phyloP scores from a whole-genome alignment of 2,113 vertebrate species.

The Andinoacara biseriatus region DNA sequence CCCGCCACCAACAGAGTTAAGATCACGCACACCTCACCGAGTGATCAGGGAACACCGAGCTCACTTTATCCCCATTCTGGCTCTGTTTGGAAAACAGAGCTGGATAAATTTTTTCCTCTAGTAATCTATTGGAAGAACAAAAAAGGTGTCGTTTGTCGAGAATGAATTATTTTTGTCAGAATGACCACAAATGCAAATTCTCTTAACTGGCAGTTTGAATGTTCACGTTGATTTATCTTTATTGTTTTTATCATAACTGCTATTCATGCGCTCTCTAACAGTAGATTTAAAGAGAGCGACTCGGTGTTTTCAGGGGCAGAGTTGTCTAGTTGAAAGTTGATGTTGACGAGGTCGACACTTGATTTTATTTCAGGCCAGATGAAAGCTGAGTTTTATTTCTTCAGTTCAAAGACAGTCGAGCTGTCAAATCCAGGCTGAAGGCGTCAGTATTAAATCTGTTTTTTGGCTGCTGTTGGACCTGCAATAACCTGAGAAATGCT shows the following conservation, averaged over 20 bases:
- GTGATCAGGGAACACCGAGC: neutral
- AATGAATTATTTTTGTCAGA: neutral
- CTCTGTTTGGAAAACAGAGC: neutral
- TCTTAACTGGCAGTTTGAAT: neutral
- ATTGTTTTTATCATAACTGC: too few species aligned
- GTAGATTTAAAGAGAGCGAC: neutral
- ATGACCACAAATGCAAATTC: neutral
- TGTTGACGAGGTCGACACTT: slow-evolving; percentile 73
- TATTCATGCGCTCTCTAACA: neutral
- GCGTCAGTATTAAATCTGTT: neutral
- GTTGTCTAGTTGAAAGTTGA: slow-evolving; percentile 97
- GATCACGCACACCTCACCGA: slow-evolving; percentile 29
- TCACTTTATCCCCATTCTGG: neutral
- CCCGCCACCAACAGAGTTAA: neutral
- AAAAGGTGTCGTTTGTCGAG: neutral
- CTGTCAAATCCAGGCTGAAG: too few species aligned
- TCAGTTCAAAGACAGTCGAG: neutral
- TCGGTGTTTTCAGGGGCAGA: slow-evolving; percentile 95
- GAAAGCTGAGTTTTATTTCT: neutral
- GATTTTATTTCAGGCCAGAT: neutral
- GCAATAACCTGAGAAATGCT: too few species aligned
- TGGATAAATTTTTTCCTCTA: neutral
- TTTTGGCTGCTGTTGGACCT: neutral
- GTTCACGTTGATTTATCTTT: neutral
- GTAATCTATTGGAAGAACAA: neutral